phyloP scores from a whole-genome alignment of 2,888 invertebrate genomes.

The Drosophila kokeensis region DNA sequence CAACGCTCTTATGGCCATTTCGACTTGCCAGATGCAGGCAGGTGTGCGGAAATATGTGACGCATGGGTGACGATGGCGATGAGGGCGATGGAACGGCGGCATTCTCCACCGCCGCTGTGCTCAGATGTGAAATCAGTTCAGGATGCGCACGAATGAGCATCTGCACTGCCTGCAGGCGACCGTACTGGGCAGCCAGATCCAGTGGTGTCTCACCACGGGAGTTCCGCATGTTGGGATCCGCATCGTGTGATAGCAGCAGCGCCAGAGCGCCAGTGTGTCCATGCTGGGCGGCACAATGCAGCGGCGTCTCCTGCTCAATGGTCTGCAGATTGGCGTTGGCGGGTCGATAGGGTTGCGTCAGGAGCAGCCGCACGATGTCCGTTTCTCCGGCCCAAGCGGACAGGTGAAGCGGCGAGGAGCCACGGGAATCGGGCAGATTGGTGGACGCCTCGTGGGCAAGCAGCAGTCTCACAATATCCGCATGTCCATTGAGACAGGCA shows the following conservation, averaged over 20 bases:
- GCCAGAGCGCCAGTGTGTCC: conserved; percentile 94
- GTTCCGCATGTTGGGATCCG: conserved; percentile 95
- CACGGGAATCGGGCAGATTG: conserved; percentile 94
- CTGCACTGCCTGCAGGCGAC: conserved; percentile 93
- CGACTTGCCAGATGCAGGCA: conserved; percentile 97
- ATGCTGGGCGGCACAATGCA: conserved; percentile 97
- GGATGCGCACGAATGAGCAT: conserved; percentile 93
- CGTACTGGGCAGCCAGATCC: conserved; percentile 97
- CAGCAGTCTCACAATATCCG: conserved; percentile 93
- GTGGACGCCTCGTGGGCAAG: conserved; percentile 93
- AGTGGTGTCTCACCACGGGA: conserved; percentile 95
- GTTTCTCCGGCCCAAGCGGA: conserved; percentile 97
- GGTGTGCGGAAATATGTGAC: conserved; percentile 87
- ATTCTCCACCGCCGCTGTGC: conserved; percentile 78
- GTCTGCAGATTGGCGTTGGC: conserved; percentile 95
- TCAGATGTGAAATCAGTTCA: conserved; percentile 91
- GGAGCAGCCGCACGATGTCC: conserved; percentile 93
- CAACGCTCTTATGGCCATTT: conserved; percentile 95
- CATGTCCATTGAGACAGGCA: conserved; percentile 96
- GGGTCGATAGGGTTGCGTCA: conserved; percentile 92
- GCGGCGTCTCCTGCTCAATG: conserved; percentile 95
- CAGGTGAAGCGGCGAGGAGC: conserved; percentile 96
- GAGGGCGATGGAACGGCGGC: conserved; percentile 69
- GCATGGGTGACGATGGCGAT: conserved; percentile 76
- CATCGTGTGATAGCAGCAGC: conserved; percentile 92